Conservation (phyloP, 2,797 vertebrate genomes). For the Lacerta bilineata region DNA sequence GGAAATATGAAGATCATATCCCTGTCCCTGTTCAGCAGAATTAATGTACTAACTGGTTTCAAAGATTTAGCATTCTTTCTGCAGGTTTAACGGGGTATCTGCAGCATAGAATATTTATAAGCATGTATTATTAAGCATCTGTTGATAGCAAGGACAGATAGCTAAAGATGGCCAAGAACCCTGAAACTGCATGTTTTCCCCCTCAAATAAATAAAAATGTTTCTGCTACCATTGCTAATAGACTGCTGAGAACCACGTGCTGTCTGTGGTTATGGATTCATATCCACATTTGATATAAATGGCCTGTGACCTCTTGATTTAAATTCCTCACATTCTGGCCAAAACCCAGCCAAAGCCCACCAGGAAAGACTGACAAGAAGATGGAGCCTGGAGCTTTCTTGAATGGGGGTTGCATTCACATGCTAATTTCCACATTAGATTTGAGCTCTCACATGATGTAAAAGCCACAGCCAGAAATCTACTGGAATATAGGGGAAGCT, state of each 20-base stretch:
- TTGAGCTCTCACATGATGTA: too few species aligned
- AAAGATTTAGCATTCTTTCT: constrained; percentile 7
- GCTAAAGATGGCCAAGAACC: constrained; percentile 19
- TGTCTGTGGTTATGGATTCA: not conserved
- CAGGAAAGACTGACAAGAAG: not conserved
- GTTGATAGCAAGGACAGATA: constrained; percentile 27
- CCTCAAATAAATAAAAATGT: not conserved
- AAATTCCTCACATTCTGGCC: not conserved
- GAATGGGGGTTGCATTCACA: not conserved
- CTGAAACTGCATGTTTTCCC: not conserved
- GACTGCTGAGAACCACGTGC: not conserved
- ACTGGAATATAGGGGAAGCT: too few species aligned
- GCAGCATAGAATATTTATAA: constrained; percentile 27
- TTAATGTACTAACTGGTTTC: constrained; percentile 26
- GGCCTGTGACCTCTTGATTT: not conserved
- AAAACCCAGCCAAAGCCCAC: not conserved
- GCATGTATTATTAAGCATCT: constrained; percentile 22
- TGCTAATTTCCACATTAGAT: too few species aligned
- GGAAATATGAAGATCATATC: not conserved
- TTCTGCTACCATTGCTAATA: not conserved
- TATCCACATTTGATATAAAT: not conserved
- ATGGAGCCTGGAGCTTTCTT: not conserved
- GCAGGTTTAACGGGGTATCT: not conserved
- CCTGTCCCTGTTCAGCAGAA: constrained; percentile 1
- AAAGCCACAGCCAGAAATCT: too few species aligned